phyloP scores from a whole-genome alignment of 2,888 invertebrate species.

The Chloroclysta siterata region DNA sequence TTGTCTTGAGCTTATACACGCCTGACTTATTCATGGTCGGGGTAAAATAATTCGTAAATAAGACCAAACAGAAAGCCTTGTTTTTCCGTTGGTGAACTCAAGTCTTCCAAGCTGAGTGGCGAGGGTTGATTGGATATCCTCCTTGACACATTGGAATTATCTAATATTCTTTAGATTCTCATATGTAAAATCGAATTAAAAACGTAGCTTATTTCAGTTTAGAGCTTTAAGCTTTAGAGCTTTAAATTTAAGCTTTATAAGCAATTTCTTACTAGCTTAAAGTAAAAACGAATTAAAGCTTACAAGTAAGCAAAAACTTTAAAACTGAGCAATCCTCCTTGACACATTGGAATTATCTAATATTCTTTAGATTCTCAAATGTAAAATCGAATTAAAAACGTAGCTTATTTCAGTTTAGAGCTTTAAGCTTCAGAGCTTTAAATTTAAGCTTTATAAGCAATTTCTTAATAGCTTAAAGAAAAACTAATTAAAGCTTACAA shows the following conservation, averaged over 20 bases:
- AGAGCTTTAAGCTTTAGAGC: too few species aligned
- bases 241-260: not conserved
- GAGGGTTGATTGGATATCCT: too few species aligned
- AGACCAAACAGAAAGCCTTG: not conserved
- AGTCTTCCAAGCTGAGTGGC: not conserved
- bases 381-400: not conserved
- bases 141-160: constrained; percentile 35
- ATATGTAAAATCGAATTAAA: not conserved
- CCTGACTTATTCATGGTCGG: too few species aligned
- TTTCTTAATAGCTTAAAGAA: too few species aligned
- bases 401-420: not conserved
- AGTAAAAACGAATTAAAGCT: too few species aligned
- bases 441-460: not conserved
- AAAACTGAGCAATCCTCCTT: constrained; percentile 14
- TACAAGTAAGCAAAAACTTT: not conserved
- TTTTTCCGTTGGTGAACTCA: constrained; percentile 5
- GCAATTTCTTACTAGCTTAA: too few species aligned
- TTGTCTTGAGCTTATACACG: too few species aligned
- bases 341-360: constrained; percentile 34
- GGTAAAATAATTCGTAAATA: too few species aligned
- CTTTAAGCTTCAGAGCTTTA: too few species aligned
- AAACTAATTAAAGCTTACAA: too few species aligned
- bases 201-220: not conserved
- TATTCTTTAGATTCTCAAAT: constrained; percentile 10
- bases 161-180: constrained; percentile 20